Evolutionary conservation across 2,113 vertebrate species (phyloP).

Genomic region (Rhinolophus sinicus): DNA sequence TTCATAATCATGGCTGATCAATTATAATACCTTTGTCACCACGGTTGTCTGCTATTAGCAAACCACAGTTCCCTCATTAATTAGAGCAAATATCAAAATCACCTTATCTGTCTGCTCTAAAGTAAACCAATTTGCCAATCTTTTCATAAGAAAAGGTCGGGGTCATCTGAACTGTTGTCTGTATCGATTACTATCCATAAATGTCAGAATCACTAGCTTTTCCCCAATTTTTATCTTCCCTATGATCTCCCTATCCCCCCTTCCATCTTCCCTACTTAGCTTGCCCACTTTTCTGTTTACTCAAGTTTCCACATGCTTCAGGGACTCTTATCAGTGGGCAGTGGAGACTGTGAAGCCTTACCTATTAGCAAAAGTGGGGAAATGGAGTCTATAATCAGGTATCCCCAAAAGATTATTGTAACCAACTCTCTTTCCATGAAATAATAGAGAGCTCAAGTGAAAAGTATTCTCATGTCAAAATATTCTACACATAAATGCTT

Average conservation of each 20-base stretch:
- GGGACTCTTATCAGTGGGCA: neutral
- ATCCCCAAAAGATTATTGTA: neutral
- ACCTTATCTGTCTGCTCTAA: neutral
- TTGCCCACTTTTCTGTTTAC: neutral
- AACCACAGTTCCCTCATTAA: neutral
- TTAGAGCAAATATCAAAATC: neutral
- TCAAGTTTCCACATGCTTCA: neutral
- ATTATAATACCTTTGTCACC: neutral
- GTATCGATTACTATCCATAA: neutral
- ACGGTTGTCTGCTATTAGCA: neutral
- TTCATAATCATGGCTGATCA: neutral
- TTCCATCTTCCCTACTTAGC: neutral
- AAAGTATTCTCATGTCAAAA: neutral
- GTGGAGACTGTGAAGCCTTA: neutral
- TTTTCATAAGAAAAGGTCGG: neutral
- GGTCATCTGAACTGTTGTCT: neutral
- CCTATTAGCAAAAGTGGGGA: neutral
- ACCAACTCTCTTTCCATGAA: neutral
- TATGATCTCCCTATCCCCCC: neutral
- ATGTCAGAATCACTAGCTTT: neutral
- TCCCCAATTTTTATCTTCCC: neutral
- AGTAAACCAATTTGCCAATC: neutral
- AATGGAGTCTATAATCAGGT: neutral
- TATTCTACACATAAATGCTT: neutral
- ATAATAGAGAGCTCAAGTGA: neutral